Conservation (phyloP, 2,888 invertebrate genomes). For the Rhingia rostrata region DNA sequence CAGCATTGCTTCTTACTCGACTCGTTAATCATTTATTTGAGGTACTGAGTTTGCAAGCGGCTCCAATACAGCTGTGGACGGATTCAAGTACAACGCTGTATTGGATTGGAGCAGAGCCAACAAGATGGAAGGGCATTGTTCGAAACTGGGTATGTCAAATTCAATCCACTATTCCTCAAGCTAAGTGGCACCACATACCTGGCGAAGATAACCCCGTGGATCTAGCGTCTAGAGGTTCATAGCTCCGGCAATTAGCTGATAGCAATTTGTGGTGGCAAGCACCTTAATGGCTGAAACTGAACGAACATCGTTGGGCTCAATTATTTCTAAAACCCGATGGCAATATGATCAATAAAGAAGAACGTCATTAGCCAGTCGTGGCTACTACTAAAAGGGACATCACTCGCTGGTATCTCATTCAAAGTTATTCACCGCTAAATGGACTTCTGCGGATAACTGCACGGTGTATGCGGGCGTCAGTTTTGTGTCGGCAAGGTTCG, state of each 20-base stretch:
- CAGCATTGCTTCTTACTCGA: too few species aligned
- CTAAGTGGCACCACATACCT: constrained; percentile 21
- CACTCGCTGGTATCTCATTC: background rate
- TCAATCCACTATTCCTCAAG: background rate
- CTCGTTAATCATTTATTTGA: too few species aligned
- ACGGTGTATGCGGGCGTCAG: background rate
- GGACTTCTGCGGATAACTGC: constrained; percentile 11
- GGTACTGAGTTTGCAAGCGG: too few species aligned
- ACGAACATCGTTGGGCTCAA: constrained; percentile 8
- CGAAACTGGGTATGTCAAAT: too few species aligned
- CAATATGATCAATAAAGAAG: constrained; percentile 9
- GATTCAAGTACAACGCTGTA: too few species aligned
- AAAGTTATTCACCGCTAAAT: background rate
- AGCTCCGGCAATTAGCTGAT: constrained; percentile 21
- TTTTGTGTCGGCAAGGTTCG: too few species aligned
- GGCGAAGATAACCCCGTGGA: constrained; percentile 23
- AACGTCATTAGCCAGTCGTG: background rate
- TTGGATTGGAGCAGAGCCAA: too few species aligned
- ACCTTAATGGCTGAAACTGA: background rate
- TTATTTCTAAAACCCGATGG: background rate
- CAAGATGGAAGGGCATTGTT: too few species aligned
- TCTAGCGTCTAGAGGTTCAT: background rate
- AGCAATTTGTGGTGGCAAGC: constrained; percentile 6
- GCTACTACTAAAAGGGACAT: constrained; percentile 6
- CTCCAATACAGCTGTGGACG: too few species aligned